Conservation (phyloP, 2,113 vertebrate genomes). For the Dipodomys merriami region DNA sequence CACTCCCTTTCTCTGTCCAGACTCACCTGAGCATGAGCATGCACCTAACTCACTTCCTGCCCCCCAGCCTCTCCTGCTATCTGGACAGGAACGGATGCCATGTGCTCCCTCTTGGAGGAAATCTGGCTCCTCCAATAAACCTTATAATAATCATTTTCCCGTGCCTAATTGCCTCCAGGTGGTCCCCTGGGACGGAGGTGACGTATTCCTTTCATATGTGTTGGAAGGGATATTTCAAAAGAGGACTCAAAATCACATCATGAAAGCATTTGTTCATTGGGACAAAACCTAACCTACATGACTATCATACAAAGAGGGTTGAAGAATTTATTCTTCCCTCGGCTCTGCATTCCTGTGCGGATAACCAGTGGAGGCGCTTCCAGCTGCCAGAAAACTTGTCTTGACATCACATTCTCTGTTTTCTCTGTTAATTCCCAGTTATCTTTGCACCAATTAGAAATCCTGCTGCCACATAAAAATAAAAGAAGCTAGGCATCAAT, state of each 20-base stretch:
- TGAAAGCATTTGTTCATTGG: constrained; percentile 32
- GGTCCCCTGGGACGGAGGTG: no score
- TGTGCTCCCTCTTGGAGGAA: no score
- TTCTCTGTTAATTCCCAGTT: constrained; percentile 38
- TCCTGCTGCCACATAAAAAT: constrained; percentile 2
- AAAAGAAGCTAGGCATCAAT: background rate
- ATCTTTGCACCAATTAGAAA: constrained; percentile 19
- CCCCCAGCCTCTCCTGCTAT: no score
- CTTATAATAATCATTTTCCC: no score
- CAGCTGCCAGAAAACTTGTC: background rate
- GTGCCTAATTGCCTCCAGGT: no score
- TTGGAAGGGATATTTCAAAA: background rate
- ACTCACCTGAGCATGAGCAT: no score
- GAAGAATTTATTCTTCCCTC: background rate
- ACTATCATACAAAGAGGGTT: background rate
- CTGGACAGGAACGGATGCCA: no score
- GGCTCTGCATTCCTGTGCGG: background rate
- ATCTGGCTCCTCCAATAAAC: no score
- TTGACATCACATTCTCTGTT: constrained; percentile 2
- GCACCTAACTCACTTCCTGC: no score
- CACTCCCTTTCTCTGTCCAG: no score
- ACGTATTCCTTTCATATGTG: background rate
- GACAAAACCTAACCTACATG: background rate
- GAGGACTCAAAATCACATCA: background rate
- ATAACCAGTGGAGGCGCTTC: background rate